Base-by-base conservation (phyloP, 2,113 vertebrate species). In the Lophotis ruficrista region DNA sequence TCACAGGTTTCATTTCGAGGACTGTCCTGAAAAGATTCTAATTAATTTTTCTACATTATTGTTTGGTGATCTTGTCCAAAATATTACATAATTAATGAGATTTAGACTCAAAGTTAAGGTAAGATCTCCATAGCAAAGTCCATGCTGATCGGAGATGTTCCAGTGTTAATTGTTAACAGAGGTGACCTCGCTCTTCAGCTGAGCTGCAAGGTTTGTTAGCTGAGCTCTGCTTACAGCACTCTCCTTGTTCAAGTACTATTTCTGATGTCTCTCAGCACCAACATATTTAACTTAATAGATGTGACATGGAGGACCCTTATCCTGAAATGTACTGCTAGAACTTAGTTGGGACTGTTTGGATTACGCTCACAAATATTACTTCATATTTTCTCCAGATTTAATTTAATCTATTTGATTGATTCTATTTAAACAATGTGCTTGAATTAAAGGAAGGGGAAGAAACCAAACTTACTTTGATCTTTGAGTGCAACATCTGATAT, bases 141-240 rank as follows among this genome's bases (percentile, higher is more conserved):
- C 72, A 18, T 12, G 43, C 51, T 89, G 48, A 60, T 90, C 33
- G 65, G 84, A 56, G 85, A 23, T 84, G 54, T 81, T 68, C 10
- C 22, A 15, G 4, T 35, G 69, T 91, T 96, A 90, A 94, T 80
- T 82, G 72, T 95, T 84, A 89, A 82, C 80, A 79, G 61, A 79
- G n/a, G 21, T 87, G 23, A 38, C 75, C 35, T 78, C 6, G 0
- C 61, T 90, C 37, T 57, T 73, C 50, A 43, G 50, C 47, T 76
- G 69, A 84, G 66, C 57, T 71, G 68, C 37, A 45, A 14, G 28
- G 41, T 72, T 76, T 90, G 58, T 38, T 78, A 54, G 37, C 68
- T 66, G 71, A 70, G 68, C 56, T 9, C 47, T 66, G 54, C 66
- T 73, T 65, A n/a, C 35, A 64, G 31, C 25, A 8, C 27, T 80